Evolutionary conservation across 2,113 vertebrate genomes (phyloP).

Genomic region (Chaetops frenatus): DNA sequence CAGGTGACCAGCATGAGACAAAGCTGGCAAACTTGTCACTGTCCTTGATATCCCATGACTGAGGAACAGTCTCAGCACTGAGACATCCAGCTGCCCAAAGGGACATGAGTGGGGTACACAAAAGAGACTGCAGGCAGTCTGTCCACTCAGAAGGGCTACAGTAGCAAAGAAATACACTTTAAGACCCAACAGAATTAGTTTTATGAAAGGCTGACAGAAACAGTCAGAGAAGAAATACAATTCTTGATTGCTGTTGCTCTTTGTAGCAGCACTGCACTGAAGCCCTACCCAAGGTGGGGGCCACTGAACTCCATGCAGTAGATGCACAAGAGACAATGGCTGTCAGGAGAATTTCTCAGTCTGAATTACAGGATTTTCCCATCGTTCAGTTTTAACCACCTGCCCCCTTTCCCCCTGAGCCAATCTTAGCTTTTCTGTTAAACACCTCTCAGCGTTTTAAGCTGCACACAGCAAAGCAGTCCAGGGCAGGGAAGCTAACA

Average conservation of each 20-base stretch:
- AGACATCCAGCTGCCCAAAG: neutral
- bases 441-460: neutral
- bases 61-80: neutral
- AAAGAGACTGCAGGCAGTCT: neutral
- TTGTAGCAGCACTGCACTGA: neutral
- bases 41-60: rapidly evolving
- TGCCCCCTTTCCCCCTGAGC: neutral
- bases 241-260: neutral
- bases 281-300: neutral
- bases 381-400: neutral
- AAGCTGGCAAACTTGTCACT: neutral
- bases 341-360: neutral
- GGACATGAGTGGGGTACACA: rapidly evolving
- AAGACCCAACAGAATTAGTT: neutral
- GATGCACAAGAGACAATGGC: rapidly evolving
- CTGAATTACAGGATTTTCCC: neutral
- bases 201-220: neutral
- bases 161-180: neutral
- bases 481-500: neutral
- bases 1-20: neutral
- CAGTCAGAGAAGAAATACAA: neutral
- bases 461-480: neutral
- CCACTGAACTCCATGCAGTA: neutral
- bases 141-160: neutral
- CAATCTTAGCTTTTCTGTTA: neutral